Evolutionary conservation across 2,888 invertebrate species (phyloP).

Genomic region (Eustalomyia histrio): DNA sequence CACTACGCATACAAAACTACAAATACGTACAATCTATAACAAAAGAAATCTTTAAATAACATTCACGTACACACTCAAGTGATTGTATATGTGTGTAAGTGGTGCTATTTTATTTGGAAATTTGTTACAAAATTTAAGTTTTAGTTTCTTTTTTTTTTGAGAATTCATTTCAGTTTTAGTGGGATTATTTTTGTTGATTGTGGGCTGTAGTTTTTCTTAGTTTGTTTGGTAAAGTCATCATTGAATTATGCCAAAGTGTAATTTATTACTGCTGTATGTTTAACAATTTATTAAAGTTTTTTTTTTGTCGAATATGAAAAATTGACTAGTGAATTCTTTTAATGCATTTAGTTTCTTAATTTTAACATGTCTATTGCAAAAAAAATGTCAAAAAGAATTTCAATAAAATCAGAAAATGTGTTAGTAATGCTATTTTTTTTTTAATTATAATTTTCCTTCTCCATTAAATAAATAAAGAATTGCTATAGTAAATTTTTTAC

Average conservation of each 20-base stretch:
- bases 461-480: no score
- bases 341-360: background rate
- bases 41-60: conserved; percentile 22
- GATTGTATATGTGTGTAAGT: background rate
- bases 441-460: no score
- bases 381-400: no score
- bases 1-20: background rate
- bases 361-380: background rate
- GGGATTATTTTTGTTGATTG: background rate
- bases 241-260: conserved; percentile 48
- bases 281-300: conserved; percentile 44
- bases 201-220: background rate
- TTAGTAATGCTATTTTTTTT: no score
- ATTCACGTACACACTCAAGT: conserved; percentile 13
- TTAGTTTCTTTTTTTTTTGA: conserved; percentile 1
- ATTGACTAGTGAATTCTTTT: background rate
- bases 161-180: background rate
- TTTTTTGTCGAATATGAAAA: conserved; percentile 5
- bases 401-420: no score
- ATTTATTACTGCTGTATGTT: conserved; percentile 43
- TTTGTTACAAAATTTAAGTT: conserved; percentile 25
- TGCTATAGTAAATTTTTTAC: no score
- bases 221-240: conserved; percentile 37
- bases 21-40: conserved; percentile 9
- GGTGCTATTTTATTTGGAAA: background rate